Conservation (phyloP, 2,797 vertebrate genomes). For the Propithecus deckenii region DNA sequence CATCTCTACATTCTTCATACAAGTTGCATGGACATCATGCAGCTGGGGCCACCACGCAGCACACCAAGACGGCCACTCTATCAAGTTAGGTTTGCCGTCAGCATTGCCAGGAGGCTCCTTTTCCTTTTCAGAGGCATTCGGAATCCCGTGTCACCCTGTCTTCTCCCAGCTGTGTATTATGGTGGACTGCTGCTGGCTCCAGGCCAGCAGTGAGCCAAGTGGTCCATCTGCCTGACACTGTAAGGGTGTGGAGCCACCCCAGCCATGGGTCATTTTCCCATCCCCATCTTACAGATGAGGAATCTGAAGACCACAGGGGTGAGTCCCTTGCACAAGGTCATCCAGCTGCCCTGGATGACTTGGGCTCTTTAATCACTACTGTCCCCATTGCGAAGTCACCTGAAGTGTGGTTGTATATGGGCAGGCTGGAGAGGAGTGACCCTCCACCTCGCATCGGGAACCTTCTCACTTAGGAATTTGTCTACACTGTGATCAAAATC, state of each 20-base stretch:
- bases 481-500: neutral
- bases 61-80: accelerated
- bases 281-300: neutral
- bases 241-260: neutral
- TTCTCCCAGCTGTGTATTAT: neutral
- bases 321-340: neutral
- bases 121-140: neutral
- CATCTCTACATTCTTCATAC: neutral
- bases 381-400: neutral
- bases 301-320: neutral
- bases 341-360: neutral
- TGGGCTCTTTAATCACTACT: neutral
- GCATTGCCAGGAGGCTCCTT: neutral
- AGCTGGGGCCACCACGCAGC: accelerated
- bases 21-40: neutral
- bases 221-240: neutral
- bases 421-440: neutral
- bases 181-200: neutral
- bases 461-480: neutral
- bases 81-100: no score
- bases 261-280: accelerated
- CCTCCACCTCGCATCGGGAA: neutral
- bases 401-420: neutral
- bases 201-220: neutral
- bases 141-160: neutral